Conservation (phyloP, 2,113 vertebrate genomes). For the Protomyctophum bolini region DNA sequence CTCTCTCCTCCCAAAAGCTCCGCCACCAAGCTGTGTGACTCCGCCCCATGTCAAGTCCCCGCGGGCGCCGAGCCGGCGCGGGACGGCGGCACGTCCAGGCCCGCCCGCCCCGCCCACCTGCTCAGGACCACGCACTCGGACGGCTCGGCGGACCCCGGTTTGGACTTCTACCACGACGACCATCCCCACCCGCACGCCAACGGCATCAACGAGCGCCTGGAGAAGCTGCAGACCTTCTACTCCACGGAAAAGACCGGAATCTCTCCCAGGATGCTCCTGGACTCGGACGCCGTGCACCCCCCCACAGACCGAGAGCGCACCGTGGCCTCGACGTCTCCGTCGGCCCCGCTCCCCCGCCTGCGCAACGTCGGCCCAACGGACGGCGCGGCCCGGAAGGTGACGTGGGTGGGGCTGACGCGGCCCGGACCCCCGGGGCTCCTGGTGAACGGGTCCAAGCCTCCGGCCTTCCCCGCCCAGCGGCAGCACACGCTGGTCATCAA, state of each 20-base stretch:
- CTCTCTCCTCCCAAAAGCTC: constrained; percentile 72
- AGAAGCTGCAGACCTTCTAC: constrained; percentile 70
- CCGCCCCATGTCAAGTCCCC: constrained; percentile 67
- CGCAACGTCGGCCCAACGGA: constrained; percentile 70
- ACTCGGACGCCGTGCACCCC: constrained; percentile 51
- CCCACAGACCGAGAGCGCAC: constrained; percentile 51
- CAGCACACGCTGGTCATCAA: constrained; percentile 72
- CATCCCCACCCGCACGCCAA: constrained; percentile 35
- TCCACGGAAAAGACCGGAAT: constrained; percentile 57
- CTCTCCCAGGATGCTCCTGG: constrained; percentile 59
- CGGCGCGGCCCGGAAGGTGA: constrained; percentile 70
- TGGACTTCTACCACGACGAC: constrained; percentile 52
- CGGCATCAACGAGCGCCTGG: constrained; percentile 67
- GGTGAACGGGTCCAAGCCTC: constrained; percentile 72
- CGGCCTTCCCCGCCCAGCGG: constrained; percentile 67
- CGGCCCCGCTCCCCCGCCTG: constrained; percentile 72
- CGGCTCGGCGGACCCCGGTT: constrained; percentile 33
- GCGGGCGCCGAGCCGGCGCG: constrained; percentile 61
- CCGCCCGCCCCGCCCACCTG: constrained; percentile 50
- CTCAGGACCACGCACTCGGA: constrained; percentile 57
- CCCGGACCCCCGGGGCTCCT: constrained; percentile 57
- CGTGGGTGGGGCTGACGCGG: constrained; percentile 69
- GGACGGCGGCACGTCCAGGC: constrained; percentile 44
- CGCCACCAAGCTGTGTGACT: constrained; percentile 66
- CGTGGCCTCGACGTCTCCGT: constrained; percentile 46